Conservation (phyloP, 2,113 vertebrate genomes). For the Corythaeola cristata region DNA sequence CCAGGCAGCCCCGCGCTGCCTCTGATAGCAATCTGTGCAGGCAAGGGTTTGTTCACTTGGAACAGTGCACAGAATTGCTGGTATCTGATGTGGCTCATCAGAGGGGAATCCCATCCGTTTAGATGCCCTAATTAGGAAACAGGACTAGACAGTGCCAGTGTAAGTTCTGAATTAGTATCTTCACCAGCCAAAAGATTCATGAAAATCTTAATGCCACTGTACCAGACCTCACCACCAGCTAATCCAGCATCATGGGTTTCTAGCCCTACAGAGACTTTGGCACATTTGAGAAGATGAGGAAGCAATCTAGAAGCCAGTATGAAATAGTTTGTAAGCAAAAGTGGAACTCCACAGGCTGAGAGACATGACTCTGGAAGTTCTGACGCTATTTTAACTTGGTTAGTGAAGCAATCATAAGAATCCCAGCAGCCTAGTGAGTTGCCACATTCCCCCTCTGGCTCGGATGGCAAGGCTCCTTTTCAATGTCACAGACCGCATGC, state of each 20-base stretch:
- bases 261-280: background rate
- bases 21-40: background rate
- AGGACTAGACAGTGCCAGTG: background rate
- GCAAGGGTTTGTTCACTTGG: slow-evolving; percentile 9
- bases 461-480: background rate
- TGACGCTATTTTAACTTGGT: background rate
- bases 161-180: background rate
- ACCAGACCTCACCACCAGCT: background rate
- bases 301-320: background rate
- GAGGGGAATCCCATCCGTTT: slow-evolving; percentile 32
- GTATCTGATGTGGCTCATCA: slow-evolving; percentile 50
- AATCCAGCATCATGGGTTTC: background rate
- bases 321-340: background rate
- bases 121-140: background rate
- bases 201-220: background rate
- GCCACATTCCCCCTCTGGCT: background rate
- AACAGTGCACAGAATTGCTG: background rate
- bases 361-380: background rate
- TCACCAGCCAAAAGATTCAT: background rate
- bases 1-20: background rate
- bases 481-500: background rate
- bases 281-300: background rate
- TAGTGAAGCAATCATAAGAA: background rate
- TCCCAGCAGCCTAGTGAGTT: background rate
- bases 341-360: background rate